Evolutionary conservation across 2,113 vertebrate species (phyloP).

Genomic region (Nanorana parkeri): DNA sequence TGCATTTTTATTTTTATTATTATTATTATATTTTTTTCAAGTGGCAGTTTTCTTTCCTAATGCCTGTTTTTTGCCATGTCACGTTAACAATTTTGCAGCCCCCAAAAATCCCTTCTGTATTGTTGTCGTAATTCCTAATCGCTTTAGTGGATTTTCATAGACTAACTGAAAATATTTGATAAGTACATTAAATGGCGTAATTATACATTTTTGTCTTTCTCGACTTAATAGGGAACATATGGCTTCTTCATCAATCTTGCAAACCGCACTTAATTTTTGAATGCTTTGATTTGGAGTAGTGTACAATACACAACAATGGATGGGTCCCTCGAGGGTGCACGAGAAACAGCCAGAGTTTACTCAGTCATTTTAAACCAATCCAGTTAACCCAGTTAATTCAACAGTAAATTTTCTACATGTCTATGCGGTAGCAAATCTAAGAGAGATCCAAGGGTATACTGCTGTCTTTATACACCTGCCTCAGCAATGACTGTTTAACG

Average conservation of each 20-base stretch:
- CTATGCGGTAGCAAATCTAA: conserved; percentile 19
- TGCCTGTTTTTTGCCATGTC: conserved; percentile 41
- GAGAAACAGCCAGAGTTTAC: conserved; percentile 39
- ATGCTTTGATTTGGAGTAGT: conserved; percentile 53
- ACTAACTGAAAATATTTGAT: conserved; percentile 54
- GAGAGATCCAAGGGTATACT: conserved; percentile 16
- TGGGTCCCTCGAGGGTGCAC: conserved; percentile 33
- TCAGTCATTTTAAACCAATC: conserved; percentile 41
- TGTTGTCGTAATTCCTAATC: conserved; percentile 51
- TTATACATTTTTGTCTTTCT: conserved; percentile 52
- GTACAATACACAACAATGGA: conserved; percentile 47
- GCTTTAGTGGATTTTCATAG: conserved; percentile 44
- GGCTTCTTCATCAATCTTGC: conserved; percentile 57
- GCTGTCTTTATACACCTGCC: conserved; percentile 52
- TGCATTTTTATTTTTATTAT: conserved; percentile 40
- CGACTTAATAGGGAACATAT: conserved; percentile 53
- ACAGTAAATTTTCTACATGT: conserved; percentile 46
- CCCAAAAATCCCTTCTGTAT: conserved; percentile 3
- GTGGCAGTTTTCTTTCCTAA: conserved; percentile 20
- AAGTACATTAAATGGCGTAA: conserved; percentile 52
- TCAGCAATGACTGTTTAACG: conserved; percentile 33
- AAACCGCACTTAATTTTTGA: conserved; percentile 53
- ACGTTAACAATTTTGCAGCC: conserved; percentile 17
- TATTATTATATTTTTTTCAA: conserved; percentile 29
- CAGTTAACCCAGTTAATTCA: conserved; percentile 45